Evolutionary conservation across 2,888 invertebrate species (phyloP), one percentile per base, ranked within the genome.

Genomic region (Volucella inflata): DNA sequence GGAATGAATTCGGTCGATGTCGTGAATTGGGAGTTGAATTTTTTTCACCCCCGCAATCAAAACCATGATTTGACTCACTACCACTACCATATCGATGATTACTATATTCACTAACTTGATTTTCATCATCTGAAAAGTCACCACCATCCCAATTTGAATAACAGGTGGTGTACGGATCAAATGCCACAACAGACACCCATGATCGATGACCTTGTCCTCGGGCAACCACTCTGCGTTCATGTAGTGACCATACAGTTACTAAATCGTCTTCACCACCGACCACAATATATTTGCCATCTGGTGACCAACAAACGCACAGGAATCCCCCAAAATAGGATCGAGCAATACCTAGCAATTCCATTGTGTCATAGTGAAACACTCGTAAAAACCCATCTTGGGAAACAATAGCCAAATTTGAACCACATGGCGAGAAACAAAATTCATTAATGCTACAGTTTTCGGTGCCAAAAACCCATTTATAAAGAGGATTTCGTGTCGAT

Each of bases 241-340:
- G 94, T 91, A 98, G 95, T 65, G 97, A 98, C 97, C 98, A 99
- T 46, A 99, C 97, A 0, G 99, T 99, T 65, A 99, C 97, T 80
- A 99, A 94, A 93, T 99, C 99, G 93, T 99, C 99, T 93, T 99
- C 99, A 4, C 99, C 99, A 0, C 99, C 99, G 0, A 98, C 98
- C 0, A 98, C 98, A 64, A 98, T 98, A 90, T 98, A 97, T 90
- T 96, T 96, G 59, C 97, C 96, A 92, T 99, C 99, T 0, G 98
- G 98, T 10, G 99, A 98, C 99, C 99, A 99, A 90, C 98, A 97
- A 2, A 99, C 98, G 92, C 99, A 99, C 53, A 99, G 93, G 89
- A 99, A 95, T 46, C 99, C 99, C 64, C 99, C 99, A 92, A 99
- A 99, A 92, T 99, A 99, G 89, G 99, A 99, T 87, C 98, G 94